Percentiles rank a stretch among this genome's conserved stretches.
Conservation (phyloP, 2,113 vertebrate genomes). For the Arothron firmamentum region DNA sequence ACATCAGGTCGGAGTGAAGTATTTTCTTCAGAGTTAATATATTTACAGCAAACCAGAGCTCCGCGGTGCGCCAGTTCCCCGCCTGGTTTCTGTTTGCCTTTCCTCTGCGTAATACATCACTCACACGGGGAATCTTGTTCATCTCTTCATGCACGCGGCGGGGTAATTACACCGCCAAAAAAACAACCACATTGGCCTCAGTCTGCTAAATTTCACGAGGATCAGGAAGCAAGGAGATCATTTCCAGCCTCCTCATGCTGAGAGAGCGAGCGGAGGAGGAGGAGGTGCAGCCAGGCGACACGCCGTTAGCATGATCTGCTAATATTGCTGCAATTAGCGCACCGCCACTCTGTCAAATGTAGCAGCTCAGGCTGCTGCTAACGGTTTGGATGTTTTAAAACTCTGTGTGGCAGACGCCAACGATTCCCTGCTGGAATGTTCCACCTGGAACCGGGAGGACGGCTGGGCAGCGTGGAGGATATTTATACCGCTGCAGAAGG, state of each 20-base stretch:
- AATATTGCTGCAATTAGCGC: conserved; percentile 48
- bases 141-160: neutral
- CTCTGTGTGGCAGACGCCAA: conserved; percentile 27
- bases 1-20: no score
- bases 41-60: neutral
- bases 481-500: conserved; percentile 47
- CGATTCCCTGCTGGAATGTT: conserved; percentile 43
- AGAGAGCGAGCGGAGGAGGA: neutral
- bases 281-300: conserved; percentile 14
- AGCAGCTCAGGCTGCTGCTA: conserved; percentile 33
- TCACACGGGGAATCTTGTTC: conserved; percentile 5
- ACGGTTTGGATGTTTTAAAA: neutral
- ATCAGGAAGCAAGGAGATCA: conserved; percentile 3
- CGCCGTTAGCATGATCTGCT: conserved; percentile 23
- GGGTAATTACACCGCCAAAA: conserved; percentile 10
- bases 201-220: conserved; percentile 12
- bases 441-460: conserved; percentile 30
- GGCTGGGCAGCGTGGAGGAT: conserved; percentile 35
- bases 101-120: conserved; percentile 3
- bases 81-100: conserved; percentile 11
- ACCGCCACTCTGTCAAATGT: conserved; percentile 50
- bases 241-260: neutral
- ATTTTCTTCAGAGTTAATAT: neutral
- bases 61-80: neutral
- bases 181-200: neutral